These are phyloP conservation scores for Reinhardtius hippoglossoides DNA, from an alignment of 2,113 vertebrate genomes.

Conservation along the genomic window DNA sequence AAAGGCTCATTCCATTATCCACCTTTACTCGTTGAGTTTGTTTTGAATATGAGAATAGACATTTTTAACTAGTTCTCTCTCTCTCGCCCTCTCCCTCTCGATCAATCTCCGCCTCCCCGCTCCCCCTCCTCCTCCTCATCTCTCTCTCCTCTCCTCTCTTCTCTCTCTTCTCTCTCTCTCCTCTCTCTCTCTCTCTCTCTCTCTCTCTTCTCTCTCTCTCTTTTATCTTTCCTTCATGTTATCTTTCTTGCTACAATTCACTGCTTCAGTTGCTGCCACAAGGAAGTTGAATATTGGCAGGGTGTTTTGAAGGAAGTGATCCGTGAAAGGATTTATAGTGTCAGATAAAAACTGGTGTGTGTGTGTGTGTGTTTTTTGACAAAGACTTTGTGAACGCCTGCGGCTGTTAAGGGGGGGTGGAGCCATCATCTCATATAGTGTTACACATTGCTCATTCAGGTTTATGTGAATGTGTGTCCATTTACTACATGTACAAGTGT, in stretches of 20 bases:
- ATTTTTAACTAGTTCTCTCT: too few relatives aligned
- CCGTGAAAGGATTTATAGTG: slow-evolving; percentile 61
- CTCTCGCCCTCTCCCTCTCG: background rate
- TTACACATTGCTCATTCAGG: slow-evolving; percentile 26
- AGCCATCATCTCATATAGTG: slow-evolving; percentile 55
- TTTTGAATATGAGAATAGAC: background rate
- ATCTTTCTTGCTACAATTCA: slow-evolving; percentile 38
- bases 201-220: background rate
- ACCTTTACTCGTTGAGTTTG: background rate
- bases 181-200: too few relatives aligned
- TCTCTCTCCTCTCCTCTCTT: background rate
- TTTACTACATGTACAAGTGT: slow-evolving; percentile 21
- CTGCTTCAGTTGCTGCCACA: slow-evolving; percentile 43
- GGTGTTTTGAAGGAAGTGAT: slow-evolving; percentile 69
- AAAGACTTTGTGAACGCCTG: slow-evolving; percentile 55
- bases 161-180: background rate
- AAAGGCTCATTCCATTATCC: background rate
- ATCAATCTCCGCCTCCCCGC: too few relatives aligned
- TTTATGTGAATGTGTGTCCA: slow-evolving; percentile 27
- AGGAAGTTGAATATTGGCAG: slow-evolving; percentile 68
- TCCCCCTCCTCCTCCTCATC: background rate
- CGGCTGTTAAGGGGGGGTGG: slow-evolving; percentile 13
- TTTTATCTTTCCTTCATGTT: background rate
- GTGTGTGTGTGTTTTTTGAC: slow-evolving; percentile 23
- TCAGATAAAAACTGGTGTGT: slow-evolving; percentile 55